phyloP scores from a whole-genome alignment of 2,888 invertebrate species.

The Cantharis nigra region DNA sequence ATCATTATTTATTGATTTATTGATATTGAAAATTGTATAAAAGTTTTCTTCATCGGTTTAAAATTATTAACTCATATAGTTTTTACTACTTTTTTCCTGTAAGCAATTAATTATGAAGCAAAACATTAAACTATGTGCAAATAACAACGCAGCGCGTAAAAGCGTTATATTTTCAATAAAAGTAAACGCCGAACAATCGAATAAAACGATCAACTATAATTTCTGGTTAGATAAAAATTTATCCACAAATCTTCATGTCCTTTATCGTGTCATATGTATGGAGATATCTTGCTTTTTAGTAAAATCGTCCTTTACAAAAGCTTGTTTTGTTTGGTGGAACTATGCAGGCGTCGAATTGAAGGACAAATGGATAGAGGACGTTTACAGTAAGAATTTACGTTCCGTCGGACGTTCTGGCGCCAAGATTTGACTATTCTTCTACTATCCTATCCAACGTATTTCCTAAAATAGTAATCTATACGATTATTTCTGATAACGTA shows the following conservation, averaged over 20 bases:
- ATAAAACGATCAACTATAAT: conserved; percentile 6
- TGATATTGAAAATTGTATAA: no score
- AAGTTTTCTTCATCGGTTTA: no score
- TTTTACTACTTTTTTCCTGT: not conserved
- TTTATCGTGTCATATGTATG: conserved; percentile 16
- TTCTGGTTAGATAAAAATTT: conserved; percentile 15
- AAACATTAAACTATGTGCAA: not conserved
- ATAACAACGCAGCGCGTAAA: not conserved
- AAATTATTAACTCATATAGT: no score
- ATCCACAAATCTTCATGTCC: conserved; percentile 14
- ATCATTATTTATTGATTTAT: not conserved
- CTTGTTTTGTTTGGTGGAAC: not conserved
- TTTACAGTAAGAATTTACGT: conserved; percentile 30
- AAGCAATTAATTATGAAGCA: not conserved
- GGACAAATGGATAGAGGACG: conserved; percentile 17
- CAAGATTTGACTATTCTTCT: conserved; percentile 29
- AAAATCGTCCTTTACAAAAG: not conserved
- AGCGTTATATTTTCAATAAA: not conserved
- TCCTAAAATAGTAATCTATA: not conserved
- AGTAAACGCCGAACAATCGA: not conserved
- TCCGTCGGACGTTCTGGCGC: conserved; percentile 39
- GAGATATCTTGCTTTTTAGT: conserved; percentile 2
- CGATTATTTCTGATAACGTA: not conserved
- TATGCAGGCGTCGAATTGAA: conserved; percentile 22
- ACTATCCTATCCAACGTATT: not conserved